These are phyloP conservation scores for Bombus ignitus DNA, from an alignment of 1,140 invertebrate genomes.

Conservation along the genomic window DNA sequence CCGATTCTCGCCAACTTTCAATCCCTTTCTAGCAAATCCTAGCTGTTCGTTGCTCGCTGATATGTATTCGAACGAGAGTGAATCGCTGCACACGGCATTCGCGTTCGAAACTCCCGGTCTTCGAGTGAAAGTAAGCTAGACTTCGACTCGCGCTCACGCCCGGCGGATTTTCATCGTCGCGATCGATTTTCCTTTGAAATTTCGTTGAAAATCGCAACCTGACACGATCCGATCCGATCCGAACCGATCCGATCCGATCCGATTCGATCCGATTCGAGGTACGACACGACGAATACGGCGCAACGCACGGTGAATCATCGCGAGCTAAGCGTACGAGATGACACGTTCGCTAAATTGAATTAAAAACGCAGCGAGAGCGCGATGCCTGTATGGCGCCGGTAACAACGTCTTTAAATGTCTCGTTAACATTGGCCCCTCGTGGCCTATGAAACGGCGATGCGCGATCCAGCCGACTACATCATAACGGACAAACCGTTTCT, in stretches of 20 bases:
- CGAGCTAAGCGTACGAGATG: slow-evolving; percentile 47
- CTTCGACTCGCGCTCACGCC: not conserved
- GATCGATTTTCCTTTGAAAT: not conserved
- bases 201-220: not conserved
- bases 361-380: slow-evolving; percentile 46
- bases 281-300: not conserved
- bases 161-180: not conserved
- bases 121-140: slow-evolving; percentile 52
- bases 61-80: not conserved
- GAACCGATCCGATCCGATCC: too few species aligned
- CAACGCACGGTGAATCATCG: slow-evolving; percentile 48
- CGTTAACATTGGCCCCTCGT: not conserved
- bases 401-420: slow-evolving; percentile 22
- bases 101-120: not conserved
- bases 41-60: not conserved
- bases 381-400: slow-evolving; percentile 23
- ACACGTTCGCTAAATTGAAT: slow-evolving; percentile 59
- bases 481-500: not conserved
- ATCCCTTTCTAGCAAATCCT: not conserved
- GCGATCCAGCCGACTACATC: not conserved
- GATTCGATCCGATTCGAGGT: not conserved
- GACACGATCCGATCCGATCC: not conserved
- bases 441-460: not conserved
- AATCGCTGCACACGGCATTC: not conserved
- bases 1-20: not conserved